Evolutionary conservation across 1,140 invertebrate genomes (phyloP).

Genomic region (Psix sp.): DNA sequence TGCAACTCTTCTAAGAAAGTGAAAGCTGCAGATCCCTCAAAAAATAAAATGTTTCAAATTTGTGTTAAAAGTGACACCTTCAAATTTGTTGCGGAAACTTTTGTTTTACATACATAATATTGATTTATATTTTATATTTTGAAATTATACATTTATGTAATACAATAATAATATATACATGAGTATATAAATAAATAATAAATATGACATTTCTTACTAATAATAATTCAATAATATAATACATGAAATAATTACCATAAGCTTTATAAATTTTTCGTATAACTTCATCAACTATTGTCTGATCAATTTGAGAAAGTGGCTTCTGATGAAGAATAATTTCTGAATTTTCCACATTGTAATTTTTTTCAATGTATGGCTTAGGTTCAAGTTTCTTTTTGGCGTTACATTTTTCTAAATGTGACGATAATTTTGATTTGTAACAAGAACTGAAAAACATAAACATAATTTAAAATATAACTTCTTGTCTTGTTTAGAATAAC

Average conservation of each 20-base stretch:
- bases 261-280: conserved; percentile 69
- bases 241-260: conserved; percentile 67
- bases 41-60: no score
- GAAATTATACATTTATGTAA: no score
- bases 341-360: conserved; percentile 79
- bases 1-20: no score
- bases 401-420: conserved; percentile 88
- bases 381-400: conserved; percentile 76
- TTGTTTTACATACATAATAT: no score
- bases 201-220: no score
- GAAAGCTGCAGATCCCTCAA: no score
- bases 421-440: conserved; percentile 82
- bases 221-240: no score
- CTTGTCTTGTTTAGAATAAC: conserved; percentile 1
- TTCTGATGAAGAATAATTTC: conserved; percentile 51
- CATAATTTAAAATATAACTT: conserved; percentile 6
- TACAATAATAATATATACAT: no score
- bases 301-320: conserved; percentile 64
- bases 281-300: conserved; percentile 56
- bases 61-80: no score
- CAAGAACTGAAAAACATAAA: conserved; percentile 80
- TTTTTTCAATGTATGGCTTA: conserved; percentile 80
- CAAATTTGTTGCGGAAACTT: no score
- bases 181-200: no score
- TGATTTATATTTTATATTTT: no score